Percentiles rank a stretch among this genome's conserved stretches.
phyloP scores from a whole-genome alignment of 2,797 vertebrate genomes.

The Mallotus villosus region DNA sequence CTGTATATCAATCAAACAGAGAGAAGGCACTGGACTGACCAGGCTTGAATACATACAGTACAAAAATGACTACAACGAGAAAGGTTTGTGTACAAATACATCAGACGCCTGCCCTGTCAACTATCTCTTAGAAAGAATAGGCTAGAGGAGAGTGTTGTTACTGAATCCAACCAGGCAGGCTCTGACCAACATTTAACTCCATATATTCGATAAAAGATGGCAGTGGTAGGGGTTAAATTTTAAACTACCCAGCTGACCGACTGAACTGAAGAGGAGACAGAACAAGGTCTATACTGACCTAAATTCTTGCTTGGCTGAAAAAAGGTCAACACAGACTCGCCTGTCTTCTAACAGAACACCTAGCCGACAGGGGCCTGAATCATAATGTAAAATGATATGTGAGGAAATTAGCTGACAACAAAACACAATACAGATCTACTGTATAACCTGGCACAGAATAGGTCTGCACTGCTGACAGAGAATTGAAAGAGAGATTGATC shows the following conservation, averaged over 20 bases:
- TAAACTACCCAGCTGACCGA: no score
- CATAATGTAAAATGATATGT: no score
- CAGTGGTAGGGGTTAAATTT: no score
- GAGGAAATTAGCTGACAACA: no score
- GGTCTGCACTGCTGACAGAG: slow-evolving; percentile 15
- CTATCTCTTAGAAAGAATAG: neutral
- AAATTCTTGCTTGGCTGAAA: neutral
- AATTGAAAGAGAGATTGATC: neutral
- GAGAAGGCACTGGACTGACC: neutral
- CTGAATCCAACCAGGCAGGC: slow-evolving; percentile 2
- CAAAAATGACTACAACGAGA: neutral
- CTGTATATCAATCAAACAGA: neutral
- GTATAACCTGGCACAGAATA: neutral
- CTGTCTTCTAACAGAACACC: neutral
- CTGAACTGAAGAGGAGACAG: no score
- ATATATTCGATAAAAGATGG: neutral
- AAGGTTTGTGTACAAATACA: neutral
- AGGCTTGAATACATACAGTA: neutral
- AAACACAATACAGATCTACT: neutral
- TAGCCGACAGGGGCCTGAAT: neutral
- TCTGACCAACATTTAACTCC: neutral
- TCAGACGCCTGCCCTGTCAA: neutral
- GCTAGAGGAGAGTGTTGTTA: neutral
- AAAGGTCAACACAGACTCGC: neutral
- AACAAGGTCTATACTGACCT: neutral